Conservation (phyloP, 2,113 vertebrate species). For the Ibidorhyncha struthersii region DNA sequence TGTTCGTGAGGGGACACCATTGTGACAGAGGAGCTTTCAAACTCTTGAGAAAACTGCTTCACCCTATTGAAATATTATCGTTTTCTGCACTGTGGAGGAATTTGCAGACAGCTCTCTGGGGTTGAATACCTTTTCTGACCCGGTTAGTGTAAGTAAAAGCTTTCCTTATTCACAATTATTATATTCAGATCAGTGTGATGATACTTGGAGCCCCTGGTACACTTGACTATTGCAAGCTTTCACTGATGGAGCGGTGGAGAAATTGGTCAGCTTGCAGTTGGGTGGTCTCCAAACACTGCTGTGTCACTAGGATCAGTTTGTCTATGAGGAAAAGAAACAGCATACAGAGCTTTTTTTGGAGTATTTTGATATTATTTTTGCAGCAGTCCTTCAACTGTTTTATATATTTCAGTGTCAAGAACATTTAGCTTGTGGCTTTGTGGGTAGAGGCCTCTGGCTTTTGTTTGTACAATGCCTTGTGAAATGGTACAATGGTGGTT, state of each 20-base stretch:
- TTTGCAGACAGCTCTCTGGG: not conserved
- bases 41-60: not conserved
- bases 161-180: not conserved
- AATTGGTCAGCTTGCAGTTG: not conserved
- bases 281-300: not conserved
- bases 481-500: not conserved
- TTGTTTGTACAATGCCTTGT: not conserved
- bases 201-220: not conserved
- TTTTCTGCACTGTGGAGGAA: not conserved
- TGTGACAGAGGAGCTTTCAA: not conserved
- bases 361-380: not conserved
- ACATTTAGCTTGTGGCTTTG: not conserved
- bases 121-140: not conserved
- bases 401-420: not conserved
- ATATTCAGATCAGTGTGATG: accelerated
- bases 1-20: not conserved
- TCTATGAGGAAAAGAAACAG: not conserved
- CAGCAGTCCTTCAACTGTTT: not conserved
- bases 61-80: not conserved
- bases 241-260: not conserved
- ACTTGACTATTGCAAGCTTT: not conserved
- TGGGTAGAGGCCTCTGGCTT: not conserved
- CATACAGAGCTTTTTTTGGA: not conserved
- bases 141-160: not conserved
- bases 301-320: not conserved